phyloP scores from a whole-genome alignment of 2,797 vertebrate species.

The Mus caroli region DNA sequence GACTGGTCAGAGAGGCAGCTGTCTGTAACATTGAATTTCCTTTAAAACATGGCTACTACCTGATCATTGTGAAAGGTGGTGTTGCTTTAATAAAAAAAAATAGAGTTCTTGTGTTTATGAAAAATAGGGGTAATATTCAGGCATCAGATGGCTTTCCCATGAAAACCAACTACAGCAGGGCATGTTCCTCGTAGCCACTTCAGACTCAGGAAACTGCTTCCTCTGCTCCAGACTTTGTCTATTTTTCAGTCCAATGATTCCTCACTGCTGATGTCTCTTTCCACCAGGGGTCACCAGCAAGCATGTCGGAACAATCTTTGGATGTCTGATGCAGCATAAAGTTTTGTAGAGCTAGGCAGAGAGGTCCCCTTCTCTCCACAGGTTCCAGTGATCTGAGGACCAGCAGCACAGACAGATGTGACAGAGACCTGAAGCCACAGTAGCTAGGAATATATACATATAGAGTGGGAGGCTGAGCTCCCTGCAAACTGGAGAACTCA shows the following conservation, averaged over 20 bases:
- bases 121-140: slow-evolving; percentile 8
- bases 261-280: neutral
- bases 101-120: slow-evolving; percentile 9
- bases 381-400: neutral
- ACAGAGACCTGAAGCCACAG: neutral
- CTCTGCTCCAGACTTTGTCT: neutral
- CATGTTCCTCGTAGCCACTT: fast-evolving
- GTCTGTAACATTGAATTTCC: neutral
- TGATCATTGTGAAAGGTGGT: neutral
- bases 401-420: neutral
- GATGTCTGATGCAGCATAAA: neutral
- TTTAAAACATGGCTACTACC: neutral
- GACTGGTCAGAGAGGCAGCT: neutral
- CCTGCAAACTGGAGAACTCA: neutral
- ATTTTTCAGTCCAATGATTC: neutral
- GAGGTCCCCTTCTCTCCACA: neutral
- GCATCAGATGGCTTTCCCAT: neutral
- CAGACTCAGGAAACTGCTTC: neutral
- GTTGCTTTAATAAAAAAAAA: neutral
- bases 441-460: neutral
- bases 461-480: neutral
- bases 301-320: neutral
- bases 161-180: neutral
- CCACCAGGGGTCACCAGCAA: neutral
- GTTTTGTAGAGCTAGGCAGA: neutral